Percentiles rank a stretch among this genome's conserved stretches.
phyloP scores from a whole-genome alignment of 2,888 invertebrate species.

The Maniola hyperantus region DNA sequence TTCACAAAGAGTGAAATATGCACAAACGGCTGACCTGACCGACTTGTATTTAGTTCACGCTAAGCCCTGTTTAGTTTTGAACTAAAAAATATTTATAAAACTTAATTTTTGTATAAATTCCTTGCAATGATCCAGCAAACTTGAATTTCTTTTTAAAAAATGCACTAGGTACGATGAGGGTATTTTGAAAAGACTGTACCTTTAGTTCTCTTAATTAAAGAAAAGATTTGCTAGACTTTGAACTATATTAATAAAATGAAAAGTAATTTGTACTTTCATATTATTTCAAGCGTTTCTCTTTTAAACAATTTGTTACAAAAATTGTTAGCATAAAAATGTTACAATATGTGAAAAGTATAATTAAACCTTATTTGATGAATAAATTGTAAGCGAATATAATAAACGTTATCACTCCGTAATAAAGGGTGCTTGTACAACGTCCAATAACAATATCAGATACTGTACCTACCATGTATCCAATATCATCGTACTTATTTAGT shows the following conservation, averaged over 20 bases:
- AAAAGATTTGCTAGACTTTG: too few species aligned
- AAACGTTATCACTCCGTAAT: conserved; percentile 8
- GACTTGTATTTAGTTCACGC: conserved; percentile 25
- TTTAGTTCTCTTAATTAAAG: too few species aligned
- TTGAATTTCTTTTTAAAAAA: too few species aligned
- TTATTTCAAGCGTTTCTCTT: too few species aligned
- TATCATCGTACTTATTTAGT: conserved; percentile 9
- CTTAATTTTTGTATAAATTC: not conserved
- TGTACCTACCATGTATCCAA: conserved; percentile 7
- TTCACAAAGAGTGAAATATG: conserved; percentile 15
- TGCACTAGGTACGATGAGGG: too few species aligned
- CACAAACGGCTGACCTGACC: conserved; percentile 20
- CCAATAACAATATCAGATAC: conserved; percentile 2
- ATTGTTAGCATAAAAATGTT: too few species aligned
- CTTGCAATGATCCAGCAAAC: not conserved
- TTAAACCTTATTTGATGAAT: not conserved
- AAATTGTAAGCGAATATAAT: conserved; percentile 6
- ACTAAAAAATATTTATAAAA: not conserved
- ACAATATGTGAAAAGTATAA: not conserved
- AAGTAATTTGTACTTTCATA: too few species aligned
- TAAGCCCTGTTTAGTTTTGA: not conserved
- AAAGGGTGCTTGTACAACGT: conserved; percentile 11
- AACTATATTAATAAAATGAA: too few species aligned
- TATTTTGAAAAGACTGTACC: too few species aligned
- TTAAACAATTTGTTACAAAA: too few species aligned